Conservation (phyloP, 2,888 invertebrate species). For the Antitype chi region DNA sequence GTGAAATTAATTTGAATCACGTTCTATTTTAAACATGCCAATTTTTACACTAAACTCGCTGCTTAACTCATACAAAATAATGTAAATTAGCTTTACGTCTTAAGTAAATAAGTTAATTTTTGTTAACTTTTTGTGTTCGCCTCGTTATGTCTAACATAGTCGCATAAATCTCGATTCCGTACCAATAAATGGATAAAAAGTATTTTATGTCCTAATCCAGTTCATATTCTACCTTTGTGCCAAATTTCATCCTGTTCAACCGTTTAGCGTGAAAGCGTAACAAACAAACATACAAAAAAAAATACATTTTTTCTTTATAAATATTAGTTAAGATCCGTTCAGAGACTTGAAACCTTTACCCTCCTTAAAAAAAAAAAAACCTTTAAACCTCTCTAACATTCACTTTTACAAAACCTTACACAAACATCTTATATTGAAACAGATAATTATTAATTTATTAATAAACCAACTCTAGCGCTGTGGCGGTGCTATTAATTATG, state of each 20-base stretch:
- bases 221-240: no score
- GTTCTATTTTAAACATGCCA: background rate
- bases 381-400: no score
- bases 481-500: constrained; percentile 38
- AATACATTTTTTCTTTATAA: no score
- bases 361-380: background rate
- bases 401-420: background rate
- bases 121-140: no score
- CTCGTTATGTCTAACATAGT: no score
- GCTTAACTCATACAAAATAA: background rate
- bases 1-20: background rate
- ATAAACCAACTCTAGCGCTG: constrained; percentile 3
- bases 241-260: no score
- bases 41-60: background rate
- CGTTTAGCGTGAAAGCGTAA: no score
- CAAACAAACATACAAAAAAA: no score
- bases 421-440: background rate
- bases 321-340: background rate
- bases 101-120: background rate
- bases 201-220: no score
- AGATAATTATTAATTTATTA: constrained; percentile 34
- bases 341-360: background rate
- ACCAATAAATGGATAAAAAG: no score
- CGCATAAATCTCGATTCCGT: no score
- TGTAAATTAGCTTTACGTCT: background rate